Base-by-base conservation (phyloP, 35 echinoderm and acorn worm species). In the Amphiura filiformis region DNA sequence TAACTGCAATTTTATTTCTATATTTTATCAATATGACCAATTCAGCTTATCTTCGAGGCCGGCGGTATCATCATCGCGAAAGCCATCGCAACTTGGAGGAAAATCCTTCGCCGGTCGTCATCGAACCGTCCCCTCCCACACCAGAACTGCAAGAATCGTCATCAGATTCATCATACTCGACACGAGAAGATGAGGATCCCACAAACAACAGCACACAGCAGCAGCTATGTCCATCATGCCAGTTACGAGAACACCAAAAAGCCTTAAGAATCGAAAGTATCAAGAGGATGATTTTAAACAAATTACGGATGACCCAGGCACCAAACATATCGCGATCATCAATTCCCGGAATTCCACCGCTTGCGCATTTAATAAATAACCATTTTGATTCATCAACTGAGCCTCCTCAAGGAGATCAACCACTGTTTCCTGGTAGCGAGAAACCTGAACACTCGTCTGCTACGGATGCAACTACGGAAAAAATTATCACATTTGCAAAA, bases 401-500 rank as follows among this genome's bases (percentile, higher is more conserved):
- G 70, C 85, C 35, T 32, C 76, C 65, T 34, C 88, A 77, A 26
- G 39, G 81, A 2, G 56, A 87, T 32, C 31, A 64, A 1, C 49
- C 90, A 0, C 23, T 65, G 22, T 42, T 35, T n/a, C 34, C 78
- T 32, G 39, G 31, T 20, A 32, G 14, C 22, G 52, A 76, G 4
- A 32, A 87, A 31, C 26, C 18, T 14, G 75, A 65, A 15, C 34
- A 37, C 1, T 11, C 39, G 22, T 40, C 89, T 3, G 38, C 37
- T 32, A 75, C 64, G 18, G 70, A 75, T 41, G 84, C 56, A 13
- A 93, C 65, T 32, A 76, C 56, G 18, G 85, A 93, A 84, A 82
- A 65, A 76, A 77, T 93, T 22, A 65, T 93, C 35, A 87, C 86
- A n/a, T 93, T 93, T 78, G 91, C 91, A 13, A 88, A 87, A 78